Evolutionary conservation across 2,888 invertebrate genomes (phyloP).

Genomic region (Molorchus minor): DNA sequence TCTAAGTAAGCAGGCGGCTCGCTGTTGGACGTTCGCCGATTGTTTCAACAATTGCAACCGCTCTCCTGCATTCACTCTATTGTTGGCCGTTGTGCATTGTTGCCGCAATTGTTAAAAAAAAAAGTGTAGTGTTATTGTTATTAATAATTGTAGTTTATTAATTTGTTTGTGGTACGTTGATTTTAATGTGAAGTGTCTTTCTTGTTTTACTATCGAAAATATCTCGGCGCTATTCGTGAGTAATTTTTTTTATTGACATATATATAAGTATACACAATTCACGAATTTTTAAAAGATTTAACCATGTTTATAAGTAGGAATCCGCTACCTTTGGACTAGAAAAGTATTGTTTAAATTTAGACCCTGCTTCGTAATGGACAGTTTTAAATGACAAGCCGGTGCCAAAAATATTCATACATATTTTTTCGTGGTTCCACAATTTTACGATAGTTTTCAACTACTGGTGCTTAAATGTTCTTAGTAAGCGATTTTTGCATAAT

Average conservation of each 20-base stretch:
- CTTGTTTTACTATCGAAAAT: slow-evolving; percentile 15
- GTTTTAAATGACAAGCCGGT: slow-evolving; percentile 6
- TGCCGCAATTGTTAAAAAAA: slow-evolving; percentile 38
- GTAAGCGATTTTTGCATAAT: slow-evolving; percentile 3
- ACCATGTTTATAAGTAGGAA: too few relatives aligned
- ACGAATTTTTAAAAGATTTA: background rate
- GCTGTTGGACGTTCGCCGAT: slow-evolving; percentile 50
- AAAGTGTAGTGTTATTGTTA: slow-evolving; percentile 27
- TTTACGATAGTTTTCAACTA: too few relatives aligned
- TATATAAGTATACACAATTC: background rate
- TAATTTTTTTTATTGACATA: slow-evolving; percentile 21
- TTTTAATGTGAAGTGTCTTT: slow-evolving; percentile 35
- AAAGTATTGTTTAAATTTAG: slow-evolving; percentile 16
- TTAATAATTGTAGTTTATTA: slow-evolving; percentile 25
- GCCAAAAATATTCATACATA: slow-evolving; percentile 14
- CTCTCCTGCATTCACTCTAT: slow-evolving; percentile 49
- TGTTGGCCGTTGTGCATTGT: slow-evolving; percentile 44
- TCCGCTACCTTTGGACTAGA: background rate
- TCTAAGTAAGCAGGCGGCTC: slow-evolving; percentile 53
- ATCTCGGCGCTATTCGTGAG: slow-evolving; percentile 22
- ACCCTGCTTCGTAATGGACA: background rate
- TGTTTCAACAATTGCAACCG: slow-evolving; percentile 61
- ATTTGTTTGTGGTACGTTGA: slow-evolving; percentile 32
- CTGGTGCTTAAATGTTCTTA: background rate
- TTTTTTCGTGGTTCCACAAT: too few relatives aligned